Percentiles rank a stretch among this genome's conserved stretches.
phyloP scores from a whole-genome alignment of 2,888 invertebrate genomes.

The Sinohyriopsis cumingii region DNA sequence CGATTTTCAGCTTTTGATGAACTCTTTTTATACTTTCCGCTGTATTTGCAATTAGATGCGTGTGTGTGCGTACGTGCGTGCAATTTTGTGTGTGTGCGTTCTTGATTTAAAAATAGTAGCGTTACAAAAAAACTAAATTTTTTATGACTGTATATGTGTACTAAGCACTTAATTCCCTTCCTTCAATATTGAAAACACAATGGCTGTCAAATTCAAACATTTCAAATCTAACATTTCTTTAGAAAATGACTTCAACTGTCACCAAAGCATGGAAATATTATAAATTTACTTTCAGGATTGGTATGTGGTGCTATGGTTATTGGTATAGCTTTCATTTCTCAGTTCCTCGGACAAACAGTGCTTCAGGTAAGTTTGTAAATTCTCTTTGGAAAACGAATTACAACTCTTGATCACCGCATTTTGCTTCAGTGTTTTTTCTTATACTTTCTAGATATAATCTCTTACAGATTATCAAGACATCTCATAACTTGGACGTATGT shows the following conservation, averaged over 20 bases:
- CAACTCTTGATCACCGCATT: background rate
- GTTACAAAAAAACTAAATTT: too few species aligned
- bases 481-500: too few species aligned
- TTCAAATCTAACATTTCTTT: too few species aligned
- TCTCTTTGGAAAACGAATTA: background rate
- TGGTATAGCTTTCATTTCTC: constrained; percentile 44
- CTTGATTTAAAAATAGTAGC: too few species aligned
- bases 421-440: background rate
- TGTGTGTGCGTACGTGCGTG: constrained; percentile 1
- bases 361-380: constrained; percentile 34
- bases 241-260: too few species aligned
- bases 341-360: constrained; percentile 49
- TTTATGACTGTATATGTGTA: too few species aligned
- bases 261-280: background rate
- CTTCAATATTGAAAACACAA: too few species aligned
- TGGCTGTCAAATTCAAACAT: too few species aligned
- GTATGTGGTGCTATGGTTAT: constrained; percentile 44
- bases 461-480: too few species aligned
- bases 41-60: background rate
- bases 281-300: constrained; percentile 30
- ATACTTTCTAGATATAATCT: background rate
- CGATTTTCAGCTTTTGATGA: too few species aligned
- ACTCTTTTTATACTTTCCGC: background rate
- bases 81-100: background rate
- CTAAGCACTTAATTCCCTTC: too few species aligned